Evolutionary conservation across 1,140 invertebrate species (phyloP).

Genomic region (Megalonaias nervosa): DNA sequence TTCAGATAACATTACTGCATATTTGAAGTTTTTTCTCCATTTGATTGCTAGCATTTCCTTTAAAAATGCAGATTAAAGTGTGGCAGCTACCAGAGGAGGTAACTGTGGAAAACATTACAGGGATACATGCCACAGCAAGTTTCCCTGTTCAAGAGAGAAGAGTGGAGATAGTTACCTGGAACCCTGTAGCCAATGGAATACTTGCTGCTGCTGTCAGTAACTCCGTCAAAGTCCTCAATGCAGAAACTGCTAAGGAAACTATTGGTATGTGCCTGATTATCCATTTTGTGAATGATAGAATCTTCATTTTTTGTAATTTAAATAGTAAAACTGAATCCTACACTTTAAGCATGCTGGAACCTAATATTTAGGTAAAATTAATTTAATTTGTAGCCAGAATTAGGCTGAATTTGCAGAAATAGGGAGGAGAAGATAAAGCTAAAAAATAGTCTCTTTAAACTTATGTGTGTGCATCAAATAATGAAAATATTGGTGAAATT

Average conservation of each 20-base stretch:
- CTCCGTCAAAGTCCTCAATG: constrained; percentile 89
- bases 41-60: too few relatives aligned
- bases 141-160: constrained; percentile 77
- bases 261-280: constrained; percentile 24
- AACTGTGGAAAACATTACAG: constrained; percentile 80
- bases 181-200: constrained; percentile 96
- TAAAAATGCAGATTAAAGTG: constrained; percentile 93
- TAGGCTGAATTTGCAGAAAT: too few relatives aligned
- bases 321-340: too few relatives aligned
- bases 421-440: too few relatives aligned
- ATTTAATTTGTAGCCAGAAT: too few relatives aligned
- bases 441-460: too few relatives aligned
- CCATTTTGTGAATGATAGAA: too few relatives aligned
- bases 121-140: constrained; percentile 72
- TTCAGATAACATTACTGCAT: background rate
- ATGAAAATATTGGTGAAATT: too few relatives aligned
- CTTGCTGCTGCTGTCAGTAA: constrained; percentile 87
- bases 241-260: constrained; percentile 71
- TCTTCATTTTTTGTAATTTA: too few relatives aligned
- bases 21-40: background rate
- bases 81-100: constrained; percentile 92
- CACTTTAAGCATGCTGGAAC: too few relatives aligned
- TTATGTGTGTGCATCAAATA: too few relatives aligned
- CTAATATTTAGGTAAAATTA: too few relatives aligned
- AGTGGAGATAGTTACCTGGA: constrained; percentile 96